Evolutionary conservation across 2,113 vertebrate genomes (phyloP), one percentile per base, ranked within the genome.

Genomic region (Puntigrus tetrazona): DNA sequence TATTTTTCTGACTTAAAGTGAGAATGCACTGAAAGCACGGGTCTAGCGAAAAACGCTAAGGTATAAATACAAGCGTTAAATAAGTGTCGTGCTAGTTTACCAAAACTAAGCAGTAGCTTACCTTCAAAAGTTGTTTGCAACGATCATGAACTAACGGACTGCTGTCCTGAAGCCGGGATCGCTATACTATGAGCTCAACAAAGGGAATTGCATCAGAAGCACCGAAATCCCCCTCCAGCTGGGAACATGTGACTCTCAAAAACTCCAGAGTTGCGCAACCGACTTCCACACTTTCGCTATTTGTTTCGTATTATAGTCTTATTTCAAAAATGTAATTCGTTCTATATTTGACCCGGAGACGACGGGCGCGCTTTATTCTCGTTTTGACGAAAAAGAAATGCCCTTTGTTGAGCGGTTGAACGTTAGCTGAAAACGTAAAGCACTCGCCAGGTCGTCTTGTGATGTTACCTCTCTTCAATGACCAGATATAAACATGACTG

Each of bases 181-280:
- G 14, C 36, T 8, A 3, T 14, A 18, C 38, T 22, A 3, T 8
- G 27, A 50, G 20, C 27, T 20, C 16, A 6, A 31, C 7, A 10
- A 52, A 43, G n/a, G 3, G 5, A 14, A 25, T 88, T 88, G 50
- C 87, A 57, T 88, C 87, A 88, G 25, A 63, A 36, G 77, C 50
- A 8, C 20, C 1, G 61, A 29, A 74, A 36, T 31, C 57, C 57
- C 27, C 16, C 36, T 1, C 20, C 18, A 67, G 41, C n/a, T 43
- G 45, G 52, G 69, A 31, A n/a, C 29, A 84, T 16, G 43, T 78
- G 83, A 84, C 61, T 14, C 74, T 41, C 10, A 55, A 81, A 85
- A 87, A 88, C 11, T 52, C 87, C 85, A 9, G 83, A 16, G 3
- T 88, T 86, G 50, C 74, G 79, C 81, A 88, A 88, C 13, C 0